These are phyloP conservation scores for Cervus canadensis DNA, from an alignment of 2,113 vertebrate genomes.

Conservation along the genomic window DNA sequence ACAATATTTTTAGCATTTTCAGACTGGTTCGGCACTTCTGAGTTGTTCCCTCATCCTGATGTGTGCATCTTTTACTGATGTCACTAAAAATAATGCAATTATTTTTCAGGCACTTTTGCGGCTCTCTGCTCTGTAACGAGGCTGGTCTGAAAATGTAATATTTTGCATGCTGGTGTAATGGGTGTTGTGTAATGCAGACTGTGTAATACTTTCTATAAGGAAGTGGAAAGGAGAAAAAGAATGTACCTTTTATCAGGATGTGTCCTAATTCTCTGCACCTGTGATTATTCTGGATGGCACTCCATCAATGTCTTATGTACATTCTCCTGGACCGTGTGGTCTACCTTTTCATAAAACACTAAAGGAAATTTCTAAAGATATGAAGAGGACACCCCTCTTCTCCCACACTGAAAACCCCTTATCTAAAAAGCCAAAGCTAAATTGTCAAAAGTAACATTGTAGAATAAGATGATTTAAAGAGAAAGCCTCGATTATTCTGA, in stretches of 20 bases:
- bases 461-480: conserved; percentile 77
- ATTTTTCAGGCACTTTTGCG: conserved; percentile 75
- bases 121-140: conserved; percentile 52
- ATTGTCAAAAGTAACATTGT: conserved; percentile 80
- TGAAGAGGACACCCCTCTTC: conserved; percentile 56
- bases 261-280: conserved; percentile 63
- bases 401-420: conserved; percentile 60
- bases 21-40: conserved; percentile 63
- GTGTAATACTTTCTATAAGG: background rate
- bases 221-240: background rate
- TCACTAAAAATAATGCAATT: conserved; percentile 80
- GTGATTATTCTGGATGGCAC: conserved; percentile 65
- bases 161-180: background rate
- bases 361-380: conserved; percentile 48
- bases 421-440: conserved; percentile 71
- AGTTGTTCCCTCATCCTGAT: conserved; percentile 70
- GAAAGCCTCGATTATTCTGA: conserved; percentile 51
- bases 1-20: conserved; percentile 78
- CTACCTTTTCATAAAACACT: background rate
- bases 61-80: conserved; percentile 51
- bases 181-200: background rate
- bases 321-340: conserved; percentile 5
- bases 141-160: conserved; percentile 60
- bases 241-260: conserved; percentile 60
- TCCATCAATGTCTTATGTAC: conserved; percentile 30